Base-by-base conservation (phyloP, 2,113 vertebrate genomes). In the Ptilorrhoa leucosticta region DNA sequence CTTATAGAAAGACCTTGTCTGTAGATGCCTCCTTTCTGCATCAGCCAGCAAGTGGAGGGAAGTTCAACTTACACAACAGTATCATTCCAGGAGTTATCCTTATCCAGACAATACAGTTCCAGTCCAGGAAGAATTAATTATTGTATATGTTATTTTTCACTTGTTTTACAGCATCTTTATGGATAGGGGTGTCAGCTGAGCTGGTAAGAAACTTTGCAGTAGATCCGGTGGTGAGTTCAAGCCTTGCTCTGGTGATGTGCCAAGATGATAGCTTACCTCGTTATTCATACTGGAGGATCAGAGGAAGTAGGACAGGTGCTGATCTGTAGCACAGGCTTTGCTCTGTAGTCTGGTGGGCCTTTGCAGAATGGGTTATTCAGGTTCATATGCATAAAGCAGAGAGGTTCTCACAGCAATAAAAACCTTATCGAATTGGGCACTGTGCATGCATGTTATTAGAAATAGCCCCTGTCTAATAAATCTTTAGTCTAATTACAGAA, bases 301-400 rank as follows among this genome's bases (percentile, higher is more conserved):
- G 30, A 83, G 14, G 30, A 44, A 70, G 51, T 6, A 58, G 26
- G 6, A 57, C 15, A 54, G 26, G 12, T 31, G 13, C 44, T 57
- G 47, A 40, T 3, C 23, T n/a, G n/a, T n/a, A n/a, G n/a, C n/a
- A n/a, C n/a, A n/a, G 8, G 6, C 12, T 96, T 87, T 87, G 2
- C 39, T 87, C 21, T 61, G 26, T 48, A 66, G 7, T 39, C 33
- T 44, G 3, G 6, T 79, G 16, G 39, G 18, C 6, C 50, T 83
- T 86, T 60, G 72, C 13, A 27, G 35, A 30, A 39, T 37, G 26
- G 17, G 14, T 64, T 86, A 37, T 70, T 35, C 47, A 28, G 22
- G n/a, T 11, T 81, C 1, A 0, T n/a, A 3, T 22, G 7, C 14
- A 47, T 35, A 47, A 63, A 65, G 30, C 1, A 1, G 15, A 76